Base-by-base conservation (phyloP, 2,797 vertebrate species). In the Dermochelys coriacea region DNA sequence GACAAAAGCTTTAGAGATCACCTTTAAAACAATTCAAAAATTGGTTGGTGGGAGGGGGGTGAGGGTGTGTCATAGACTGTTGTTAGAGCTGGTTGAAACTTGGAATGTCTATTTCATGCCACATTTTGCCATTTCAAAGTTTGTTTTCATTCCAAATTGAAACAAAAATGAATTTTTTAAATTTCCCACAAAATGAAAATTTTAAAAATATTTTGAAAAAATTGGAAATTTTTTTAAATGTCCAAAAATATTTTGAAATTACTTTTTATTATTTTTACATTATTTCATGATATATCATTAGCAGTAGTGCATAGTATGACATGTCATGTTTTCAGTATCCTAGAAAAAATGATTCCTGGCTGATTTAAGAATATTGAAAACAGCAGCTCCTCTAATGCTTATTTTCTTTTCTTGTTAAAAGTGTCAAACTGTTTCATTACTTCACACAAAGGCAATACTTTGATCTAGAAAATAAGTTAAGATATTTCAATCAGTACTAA, bases 11-110 rank as follows among this genome's bases (percentile, higher is more conserved):
- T 95, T 95, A 0, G 79, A 89, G 64, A 74, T 80, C 80, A 93
- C 64, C 79, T 91, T 91, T 84, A 95, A 95, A 94, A 84, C 61
- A 94, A 50, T 94, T 96, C 89, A 89, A 91, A 95, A 95, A n/a
- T n/a, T n/a, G n/a, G n/a, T n/a, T n/a, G n/a, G n/a, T 14, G 95
- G 55, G 93, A 23, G 84, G 75, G 91, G 84, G 51, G n/a, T 93
- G 89, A 88, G 87, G 88, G 75, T 90, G 86, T 95, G 93, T 95
- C 64, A 52, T 45, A 91, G 45, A 74, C n/a, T n/a, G n/a, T 84
- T 92, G 80, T 54, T 84, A 94, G 75, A 94, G 12, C 68, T 82
- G 82, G 75, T 78, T 88, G 84, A 94, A 94, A 85, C 47, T 11
- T 47, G 47, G 82, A 93, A 89, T 75, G 31, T 86, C 91, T 31